These are phyloP conservation scores for Flexamia atlantica DNA, from an alignment of 2,888 invertebrate genomes.

Conservation along the genomic window DNA sequence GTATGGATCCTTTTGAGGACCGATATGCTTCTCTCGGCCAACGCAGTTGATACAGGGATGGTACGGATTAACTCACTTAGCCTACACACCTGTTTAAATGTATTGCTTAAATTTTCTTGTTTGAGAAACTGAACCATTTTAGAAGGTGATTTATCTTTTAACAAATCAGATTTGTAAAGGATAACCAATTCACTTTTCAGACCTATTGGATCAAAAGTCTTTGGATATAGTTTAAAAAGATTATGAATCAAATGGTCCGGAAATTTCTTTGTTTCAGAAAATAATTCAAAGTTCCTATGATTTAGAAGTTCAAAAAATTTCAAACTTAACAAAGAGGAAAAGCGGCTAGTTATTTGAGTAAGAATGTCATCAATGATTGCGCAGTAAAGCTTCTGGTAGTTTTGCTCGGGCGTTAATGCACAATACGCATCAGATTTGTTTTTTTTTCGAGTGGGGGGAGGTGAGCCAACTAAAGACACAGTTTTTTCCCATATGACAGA, in stretches of 20 bases:
- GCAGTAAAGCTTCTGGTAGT: constrained; percentile 15
- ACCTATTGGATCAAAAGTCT: too few species aligned
- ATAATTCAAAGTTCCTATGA: constrained; percentile 42
- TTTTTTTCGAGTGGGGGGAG: constrained; percentile 20
- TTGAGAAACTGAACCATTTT: too few species aligned
- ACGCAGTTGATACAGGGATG: constrained; percentile 22
- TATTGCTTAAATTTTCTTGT: constrained; percentile 17
- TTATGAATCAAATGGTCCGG: constrained; percentile 18
- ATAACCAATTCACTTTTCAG: too few species aligned
- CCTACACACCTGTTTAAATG: neutral
- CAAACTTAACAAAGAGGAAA: constrained; percentile 18
- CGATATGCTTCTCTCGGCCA: constrained; percentile 39
- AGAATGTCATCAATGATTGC: too few species aligned
- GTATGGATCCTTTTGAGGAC: constrained; percentile 22
- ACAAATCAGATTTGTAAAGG: constrained; percentile 1
- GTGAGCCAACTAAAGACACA: neutral
- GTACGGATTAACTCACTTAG: too few species aligned
- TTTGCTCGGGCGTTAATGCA: constrained; percentile 8
- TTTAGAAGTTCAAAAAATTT: too few species aligned
- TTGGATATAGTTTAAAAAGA: too few species aligned
- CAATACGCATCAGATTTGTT: neutral
- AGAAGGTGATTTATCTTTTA: constrained; percentile 14
- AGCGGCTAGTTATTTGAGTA: constrained; percentile 29
- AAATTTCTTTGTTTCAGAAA: constrained; percentile 43
- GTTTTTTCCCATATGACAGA: constrained; percentile 13